Conservation (phyloP, 2,888 invertebrate genomes). For the Dasysyrphus albostriatus region DNA sequence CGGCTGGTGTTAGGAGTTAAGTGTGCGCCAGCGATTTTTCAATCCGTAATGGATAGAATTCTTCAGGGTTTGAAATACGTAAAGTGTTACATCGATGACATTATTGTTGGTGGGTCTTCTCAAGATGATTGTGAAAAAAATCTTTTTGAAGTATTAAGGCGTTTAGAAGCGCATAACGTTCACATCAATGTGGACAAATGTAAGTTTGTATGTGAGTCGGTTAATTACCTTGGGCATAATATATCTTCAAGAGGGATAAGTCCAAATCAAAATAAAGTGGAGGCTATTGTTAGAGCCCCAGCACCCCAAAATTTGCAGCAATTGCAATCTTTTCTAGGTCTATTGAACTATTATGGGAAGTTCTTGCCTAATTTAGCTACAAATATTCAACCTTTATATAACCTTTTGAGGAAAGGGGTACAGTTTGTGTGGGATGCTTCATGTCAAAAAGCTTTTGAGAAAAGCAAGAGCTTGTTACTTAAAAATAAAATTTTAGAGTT, state of each 20-base stretch:
- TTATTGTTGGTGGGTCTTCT: too few species aligned
- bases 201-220: constrained; percentile 31
- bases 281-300: constrained; percentile 29
- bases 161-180: constrained; percentile 27
- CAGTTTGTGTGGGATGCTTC: neutral
- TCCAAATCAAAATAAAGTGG: constrained; percentile 12
- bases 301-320: constrained; percentile 19
- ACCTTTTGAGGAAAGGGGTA: neutral
- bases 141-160: constrained; percentile 18
- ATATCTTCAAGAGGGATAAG: neutral
- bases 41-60: too few species aligned
- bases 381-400: constrained; percentile 9
- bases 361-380: constrained; percentile 2
- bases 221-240: constrained; percentile 23
- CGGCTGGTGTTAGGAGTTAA: too few species aligned
- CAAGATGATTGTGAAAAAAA: neutral
- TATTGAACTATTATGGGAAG: constrained; percentile 13
- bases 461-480: neutral
- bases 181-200: constrained; percentile 35
- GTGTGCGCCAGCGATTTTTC: too few species aligned
- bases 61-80: too few species aligned
- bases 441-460: neutral
- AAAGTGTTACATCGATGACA: too few species aligned
- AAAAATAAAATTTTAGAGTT: neutral
- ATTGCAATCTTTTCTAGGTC: constrained; percentile 21